Base-by-base conservation (phyloP, 1,140 invertebrate genomes). In the Phortica variegata region DNA sequence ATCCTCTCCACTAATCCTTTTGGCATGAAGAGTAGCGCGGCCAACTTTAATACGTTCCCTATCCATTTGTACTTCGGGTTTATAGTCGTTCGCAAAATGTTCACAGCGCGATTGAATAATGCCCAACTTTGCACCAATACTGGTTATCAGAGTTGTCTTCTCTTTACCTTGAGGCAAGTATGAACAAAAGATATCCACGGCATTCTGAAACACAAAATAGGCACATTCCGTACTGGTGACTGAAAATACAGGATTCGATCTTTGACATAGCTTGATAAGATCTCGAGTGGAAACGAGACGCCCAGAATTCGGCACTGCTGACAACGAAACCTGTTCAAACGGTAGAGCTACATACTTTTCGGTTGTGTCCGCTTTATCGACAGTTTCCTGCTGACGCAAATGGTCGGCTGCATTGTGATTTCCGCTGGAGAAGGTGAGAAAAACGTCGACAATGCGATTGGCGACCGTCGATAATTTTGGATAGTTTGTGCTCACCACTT, bases 201-300 rank as follows among this genome's bases (percentile, higher is more conserved):
- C 93, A 79, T 97, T 89, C 78, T 93, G 89, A 46, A 94, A 85
- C 2, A 93, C 84, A 74, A 86, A 87, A 17, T 88, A 78, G 3
- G 85, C 87, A 4, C 88, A 87, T 38, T 85, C 83, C n/a, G 84
- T 78, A 26, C 87, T 88, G 0, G 84, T 83, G 2, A 89, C 83
- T 59, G 89, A 81, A 75, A 91, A 94, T 60, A 87, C 83, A 10
- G 83, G 73, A 16, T 84, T 79, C 7, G 91, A 84, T 65, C 95
- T 82, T 10, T 83, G 79, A 70, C 93, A 97, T 86, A 93, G 93
- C 77, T 96, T 97, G 48, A 97, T 85, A 9, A 98, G 80, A 83
- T 98, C 95, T 58, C 94, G 85, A 0, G 88, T 90, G 1, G 88
- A 90, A 15, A 84, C 87, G 13, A 87, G 73, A 60, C 88, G 80